These are phyloP conservation scores for Leuciscus idus DNA, from an alignment of 2,113 vertebrate genomes.

Conservation along the genomic window DNA sequence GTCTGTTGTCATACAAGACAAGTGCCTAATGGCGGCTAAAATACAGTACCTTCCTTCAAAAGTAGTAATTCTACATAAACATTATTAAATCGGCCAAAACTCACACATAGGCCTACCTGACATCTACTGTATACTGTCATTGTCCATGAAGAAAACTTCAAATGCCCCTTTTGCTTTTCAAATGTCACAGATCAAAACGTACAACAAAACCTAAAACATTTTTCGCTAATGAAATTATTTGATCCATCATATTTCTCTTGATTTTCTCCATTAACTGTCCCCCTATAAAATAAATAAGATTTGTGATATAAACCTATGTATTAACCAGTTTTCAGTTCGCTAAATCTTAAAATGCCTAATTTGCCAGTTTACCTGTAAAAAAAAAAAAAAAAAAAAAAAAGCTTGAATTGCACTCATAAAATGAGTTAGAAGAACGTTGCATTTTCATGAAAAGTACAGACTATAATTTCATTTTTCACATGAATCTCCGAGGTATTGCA, in stretches of 20 bases:
- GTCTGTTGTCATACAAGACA: constrained; percentile 8
- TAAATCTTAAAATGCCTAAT: neutral
- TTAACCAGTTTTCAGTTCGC: neutral
- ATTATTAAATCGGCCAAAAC: neutral
- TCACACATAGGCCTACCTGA: neutral
- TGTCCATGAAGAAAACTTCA: neutral
- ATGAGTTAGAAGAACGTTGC: neutral
- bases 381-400: neutral
- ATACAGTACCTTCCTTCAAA: constrained; percentile 10
- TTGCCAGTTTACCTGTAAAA: neutral
- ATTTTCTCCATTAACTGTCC: neutral
- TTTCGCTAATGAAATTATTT: neutral
- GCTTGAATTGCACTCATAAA: neutral
- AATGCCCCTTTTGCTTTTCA: neutral
- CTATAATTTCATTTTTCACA: neutral
- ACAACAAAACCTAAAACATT: neutral
- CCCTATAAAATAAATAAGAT: neutral
- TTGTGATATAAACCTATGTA: neutral
- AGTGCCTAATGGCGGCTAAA: neutral
- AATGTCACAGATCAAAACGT: neutral
- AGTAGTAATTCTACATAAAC: neutral
- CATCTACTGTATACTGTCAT: neutral
- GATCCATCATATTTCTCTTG: neutral
- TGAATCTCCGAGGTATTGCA: neutral
- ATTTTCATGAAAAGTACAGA: neutral